These are phyloP conservation scores for Brachionus asplanchnoidis DNA, from an alignment of 1,140 invertebrate genomes.

Conservation along the genomic window DNA sequence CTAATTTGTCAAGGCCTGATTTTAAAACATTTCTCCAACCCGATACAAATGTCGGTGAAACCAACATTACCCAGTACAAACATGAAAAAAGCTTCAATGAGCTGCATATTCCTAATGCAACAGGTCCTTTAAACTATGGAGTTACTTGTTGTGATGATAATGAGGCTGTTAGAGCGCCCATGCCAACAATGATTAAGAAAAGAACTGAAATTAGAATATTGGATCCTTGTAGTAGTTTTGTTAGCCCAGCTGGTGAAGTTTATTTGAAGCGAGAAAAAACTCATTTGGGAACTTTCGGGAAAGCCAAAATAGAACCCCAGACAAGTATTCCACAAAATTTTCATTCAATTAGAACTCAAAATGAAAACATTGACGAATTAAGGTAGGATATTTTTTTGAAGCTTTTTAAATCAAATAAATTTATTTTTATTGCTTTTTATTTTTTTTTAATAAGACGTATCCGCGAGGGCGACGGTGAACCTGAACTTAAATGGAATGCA, in stretches of 20 bases:
- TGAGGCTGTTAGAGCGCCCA: background rate
- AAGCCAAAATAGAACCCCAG: background rate
- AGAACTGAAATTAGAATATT: slow-evolving; percentile 27
- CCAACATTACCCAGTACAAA: background rate
- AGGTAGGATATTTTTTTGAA: background rate
- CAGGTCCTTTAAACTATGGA: background rate
- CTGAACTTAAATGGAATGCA: background rate
- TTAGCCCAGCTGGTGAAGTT: slow-evolving; percentile 23
- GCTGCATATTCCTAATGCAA: slow-evolving; percentile 10
- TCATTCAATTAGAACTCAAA: background rate
- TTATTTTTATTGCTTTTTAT: background rate
- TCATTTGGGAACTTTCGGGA: background rate
- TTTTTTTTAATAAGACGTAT: background rate
- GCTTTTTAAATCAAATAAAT: too few species aligned
- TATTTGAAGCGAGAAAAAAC: background rate
- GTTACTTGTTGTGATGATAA: slow-evolving; percentile 31
- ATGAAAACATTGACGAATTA: slow-evolving; percentile 30
- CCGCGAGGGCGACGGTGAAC: background rate
- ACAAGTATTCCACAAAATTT: slow-evolving; percentile 9
- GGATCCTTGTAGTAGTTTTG: slow-evolving; percentile 24
- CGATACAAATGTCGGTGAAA: slow-evolving; percentile 32
- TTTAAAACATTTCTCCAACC: slow-evolving; percentile 34
- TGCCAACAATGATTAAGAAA: background rate
- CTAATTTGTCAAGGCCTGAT: background rate
- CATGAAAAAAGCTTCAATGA: background rate